Conservation (phyloP, 1,140 invertebrate species). For the Drosophila pruinosa region DNA sequence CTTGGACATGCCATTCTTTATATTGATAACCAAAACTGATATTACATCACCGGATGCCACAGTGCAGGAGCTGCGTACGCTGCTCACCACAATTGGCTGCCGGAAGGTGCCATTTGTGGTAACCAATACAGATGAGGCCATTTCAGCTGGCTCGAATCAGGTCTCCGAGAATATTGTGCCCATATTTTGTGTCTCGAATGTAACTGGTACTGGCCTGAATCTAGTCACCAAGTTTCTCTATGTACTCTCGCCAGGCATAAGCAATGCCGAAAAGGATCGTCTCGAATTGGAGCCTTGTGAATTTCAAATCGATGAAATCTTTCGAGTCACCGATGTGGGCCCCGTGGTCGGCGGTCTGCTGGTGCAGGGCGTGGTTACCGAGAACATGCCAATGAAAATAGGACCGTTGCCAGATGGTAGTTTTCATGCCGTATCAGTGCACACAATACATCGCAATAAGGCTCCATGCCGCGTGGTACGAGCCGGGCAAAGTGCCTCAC, state of each 20-base stretch:
- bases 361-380: conserved; percentile 92
- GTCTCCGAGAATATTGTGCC: conserved; percentile 89
- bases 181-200: conserved; percentile 97
- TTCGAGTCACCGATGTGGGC: conserved; percentile 89
- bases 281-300: conserved; percentile 90
- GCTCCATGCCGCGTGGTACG: conserved; percentile 93
- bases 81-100: conserved; percentile 87
- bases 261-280: conserved; percentile 88
- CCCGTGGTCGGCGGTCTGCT: conserved; percentile 95
- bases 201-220: conserved; percentile 93
- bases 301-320: conserved; percentile 97
- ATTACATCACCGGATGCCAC: conserved; percentile 86
- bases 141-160: conserved; percentile 87
- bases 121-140: conserved; percentile 88
- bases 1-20: conserved; percentile 94
- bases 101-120: conserved; percentile 88
- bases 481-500: conserved; percentile 95
- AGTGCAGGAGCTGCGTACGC: conserved; percentile 86
- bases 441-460: conserved; percentile 95
- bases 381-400: conserved; percentile 86
- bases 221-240: conserved; percentile 91
- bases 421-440: conserved; percentile 91
- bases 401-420: conserved; percentile 93
- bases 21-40: conserved; percentile 96
- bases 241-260: conserved; percentile 88